Evolutionary conservation across 2,888 invertebrate genomes (phyloP).

Genomic region (Hermaeophaga mercurialis): DNA sequence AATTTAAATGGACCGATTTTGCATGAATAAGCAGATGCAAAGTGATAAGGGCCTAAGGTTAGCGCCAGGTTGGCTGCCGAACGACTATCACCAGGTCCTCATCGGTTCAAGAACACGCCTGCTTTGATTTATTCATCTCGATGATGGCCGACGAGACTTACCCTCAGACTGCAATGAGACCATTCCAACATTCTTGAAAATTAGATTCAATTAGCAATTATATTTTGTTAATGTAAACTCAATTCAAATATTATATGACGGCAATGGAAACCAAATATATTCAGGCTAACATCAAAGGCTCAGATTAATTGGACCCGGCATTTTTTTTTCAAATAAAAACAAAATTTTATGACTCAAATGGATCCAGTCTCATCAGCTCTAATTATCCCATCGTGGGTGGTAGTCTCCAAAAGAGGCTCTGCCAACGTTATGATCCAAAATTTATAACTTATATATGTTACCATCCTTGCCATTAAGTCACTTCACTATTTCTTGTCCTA

Average conservation of each 20-base stretch:
- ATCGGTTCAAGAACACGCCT: slow-evolving; percentile 48
- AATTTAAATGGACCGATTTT: slow-evolving; percentile 51
- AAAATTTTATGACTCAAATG: slow-evolving; percentile 28
- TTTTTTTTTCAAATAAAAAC: slow-evolving; percentile 22
- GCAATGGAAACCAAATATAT: too few species aligned
- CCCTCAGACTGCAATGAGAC: too few species aligned
- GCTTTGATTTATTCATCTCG: slow-evolving; percentile 53
- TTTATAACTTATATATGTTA: slow-evolving; percentile 53
- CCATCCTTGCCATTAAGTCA: slow-evolving; percentile 43
- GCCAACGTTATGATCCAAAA: slow-evolving; percentile 39
- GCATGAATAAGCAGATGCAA: slow-evolving; percentile 49
- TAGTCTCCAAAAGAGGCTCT: slow-evolving; percentile 29
- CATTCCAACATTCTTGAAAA: too few species aligned
- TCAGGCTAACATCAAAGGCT: not conserved
- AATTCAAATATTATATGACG: too few species aligned
- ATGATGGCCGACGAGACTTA: slow-evolving; percentile 43
- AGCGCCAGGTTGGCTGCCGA: slow-evolving; percentile 48
- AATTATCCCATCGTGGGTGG: slow-evolving; percentile 39
- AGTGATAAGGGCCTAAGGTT: slow-evolving; percentile 41
- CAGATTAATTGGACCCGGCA: slow-evolving; percentile 17
- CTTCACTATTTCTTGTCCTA: slow-evolving; percentile 45
- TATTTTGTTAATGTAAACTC: too few species aligned
- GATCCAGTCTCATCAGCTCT: slow-evolving; percentile 33
- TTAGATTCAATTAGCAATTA: too few species aligned
- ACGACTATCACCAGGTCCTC: slow-evolving; percentile 47